Percentiles rank a stretch among this genome's conserved stretches.
Conservation (phyloP, 2,797 vertebrate genomes). For the Sebastes dallii region DNA sequence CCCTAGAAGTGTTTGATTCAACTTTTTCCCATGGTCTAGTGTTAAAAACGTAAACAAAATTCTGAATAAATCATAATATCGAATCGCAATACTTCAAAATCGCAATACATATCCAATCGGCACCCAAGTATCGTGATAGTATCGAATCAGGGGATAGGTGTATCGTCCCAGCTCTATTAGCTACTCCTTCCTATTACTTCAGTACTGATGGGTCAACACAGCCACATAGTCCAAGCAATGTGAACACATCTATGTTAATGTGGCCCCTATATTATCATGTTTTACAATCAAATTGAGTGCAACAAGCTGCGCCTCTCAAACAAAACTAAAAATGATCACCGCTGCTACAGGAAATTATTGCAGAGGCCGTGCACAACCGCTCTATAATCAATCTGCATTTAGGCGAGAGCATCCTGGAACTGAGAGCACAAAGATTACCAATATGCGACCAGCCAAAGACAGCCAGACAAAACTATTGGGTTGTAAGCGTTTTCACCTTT, state of each 20-base stretch:
- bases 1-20: too few relatives aligned
- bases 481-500: conserved; percentile 38
- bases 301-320: neutral
- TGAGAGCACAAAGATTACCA: neutral
- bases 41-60: too few relatives aligned
- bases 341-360: neutral
- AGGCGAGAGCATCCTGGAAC: neutral
- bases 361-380: neutral
- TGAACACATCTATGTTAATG: neutral
- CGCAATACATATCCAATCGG: too few relatives aligned
- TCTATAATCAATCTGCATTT: conserved; percentile 1
- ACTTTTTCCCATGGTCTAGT: too few relatives aligned
- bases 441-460: conserved; percentile 1
- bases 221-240: neutral
- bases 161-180: too few relatives aligned
- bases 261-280: neutral
- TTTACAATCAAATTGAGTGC: neutral
- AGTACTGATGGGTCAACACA: neutral
- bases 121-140: too few relatives aligned
- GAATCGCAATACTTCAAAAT: too few relatives aligned
- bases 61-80: too few relatives aligned
- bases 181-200: neutral
- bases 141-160: fast-evolving
- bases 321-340: conserved; percentile 8
- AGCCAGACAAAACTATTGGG: conserved; percentile 3